These are phyloP conservation scores for Peromyscus leucopus DNA, from an alignment of 2,113 vertebrate species.

Conservation along the genomic window DNA sequence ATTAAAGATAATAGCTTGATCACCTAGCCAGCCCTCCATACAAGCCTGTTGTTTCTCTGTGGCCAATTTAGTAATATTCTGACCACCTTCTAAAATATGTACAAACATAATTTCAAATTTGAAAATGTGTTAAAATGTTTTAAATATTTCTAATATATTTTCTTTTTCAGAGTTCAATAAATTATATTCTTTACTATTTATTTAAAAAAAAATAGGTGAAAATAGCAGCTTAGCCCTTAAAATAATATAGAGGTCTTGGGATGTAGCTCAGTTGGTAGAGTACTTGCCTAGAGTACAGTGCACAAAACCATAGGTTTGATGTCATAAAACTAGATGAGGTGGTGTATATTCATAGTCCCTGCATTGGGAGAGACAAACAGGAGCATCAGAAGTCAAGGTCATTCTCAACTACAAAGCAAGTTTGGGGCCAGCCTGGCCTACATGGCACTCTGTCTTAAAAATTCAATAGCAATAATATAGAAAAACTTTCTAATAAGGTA, in stretches of 20 bases:
- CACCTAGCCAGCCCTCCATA: not conserved
- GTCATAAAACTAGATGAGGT: not conserved
- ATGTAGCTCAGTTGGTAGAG: not conserved
- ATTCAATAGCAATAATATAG: not conserved
- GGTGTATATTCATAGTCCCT: not conserved
- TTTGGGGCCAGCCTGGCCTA: not conserved
- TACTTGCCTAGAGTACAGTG: not conserved
- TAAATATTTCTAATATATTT: constrained; percentile 23
- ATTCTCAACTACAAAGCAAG: not conserved
- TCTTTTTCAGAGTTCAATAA: constrained; percentile 3
- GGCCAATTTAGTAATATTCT: not conserved
- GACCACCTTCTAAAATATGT: not conserved
- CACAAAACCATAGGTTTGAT: not conserved
- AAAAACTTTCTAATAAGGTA: not conserved
- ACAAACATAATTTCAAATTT: constrained; percentile 32
- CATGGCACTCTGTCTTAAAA: not conserved
- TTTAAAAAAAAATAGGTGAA: not conserved
- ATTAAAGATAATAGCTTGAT: not conserved
- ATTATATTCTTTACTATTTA: constrained; percentile 14
- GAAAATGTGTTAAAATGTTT: not conserved
- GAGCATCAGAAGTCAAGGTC: not conserved
- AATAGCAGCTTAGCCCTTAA: not conserved
- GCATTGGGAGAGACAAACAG: not conserved
- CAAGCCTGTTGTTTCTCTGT: not conserved
- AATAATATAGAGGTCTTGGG: not conserved